phyloP scores from a whole-genome alignment of 2,888 invertebrate species.

The Pecten maximus region DNA sequence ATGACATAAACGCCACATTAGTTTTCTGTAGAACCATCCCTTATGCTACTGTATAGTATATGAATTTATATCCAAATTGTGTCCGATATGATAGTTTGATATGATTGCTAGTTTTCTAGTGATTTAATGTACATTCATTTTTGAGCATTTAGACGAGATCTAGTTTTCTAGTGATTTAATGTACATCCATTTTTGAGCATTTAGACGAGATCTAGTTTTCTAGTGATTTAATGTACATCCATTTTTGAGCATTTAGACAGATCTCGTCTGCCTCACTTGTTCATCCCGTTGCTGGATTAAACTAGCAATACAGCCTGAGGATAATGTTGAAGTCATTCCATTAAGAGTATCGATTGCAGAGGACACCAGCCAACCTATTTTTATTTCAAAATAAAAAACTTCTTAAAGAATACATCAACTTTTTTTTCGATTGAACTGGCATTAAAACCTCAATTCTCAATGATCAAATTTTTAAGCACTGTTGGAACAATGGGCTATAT shows the following conservation, averaged over 20 bases:
- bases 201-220: too few relatives aligned
- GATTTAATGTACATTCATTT: too few relatives aligned
- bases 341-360: not conserved
- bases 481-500: not conserved
- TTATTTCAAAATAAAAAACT: not conserved
- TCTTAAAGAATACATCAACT: conserved; percentile 10
- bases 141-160: too few relatives aligned
- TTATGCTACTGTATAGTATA: too few relatives aligned
- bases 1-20: too few relatives aligned
- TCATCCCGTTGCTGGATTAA: not conserved
- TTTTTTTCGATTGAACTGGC: not conserved
- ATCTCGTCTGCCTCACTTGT: not conserved
- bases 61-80: not conserved
- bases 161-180: too few relatives aligned
- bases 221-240: not conserved
- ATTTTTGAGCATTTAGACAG: not conserved
- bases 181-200: too few relatives aligned
- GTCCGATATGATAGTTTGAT: too few relatives aligned
- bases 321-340: not conserved
- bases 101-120: not conserved
- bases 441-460: conserved; percentile 26
- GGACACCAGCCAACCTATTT: not conserved
- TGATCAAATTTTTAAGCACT: not conserved
- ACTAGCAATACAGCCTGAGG: not conserved
- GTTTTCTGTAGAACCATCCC: too few relatives aligned